Evolutionary conservation across 2,888 invertebrate genomes (phyloP).

Genomic region (Athripsodes cinereus): DNA sequence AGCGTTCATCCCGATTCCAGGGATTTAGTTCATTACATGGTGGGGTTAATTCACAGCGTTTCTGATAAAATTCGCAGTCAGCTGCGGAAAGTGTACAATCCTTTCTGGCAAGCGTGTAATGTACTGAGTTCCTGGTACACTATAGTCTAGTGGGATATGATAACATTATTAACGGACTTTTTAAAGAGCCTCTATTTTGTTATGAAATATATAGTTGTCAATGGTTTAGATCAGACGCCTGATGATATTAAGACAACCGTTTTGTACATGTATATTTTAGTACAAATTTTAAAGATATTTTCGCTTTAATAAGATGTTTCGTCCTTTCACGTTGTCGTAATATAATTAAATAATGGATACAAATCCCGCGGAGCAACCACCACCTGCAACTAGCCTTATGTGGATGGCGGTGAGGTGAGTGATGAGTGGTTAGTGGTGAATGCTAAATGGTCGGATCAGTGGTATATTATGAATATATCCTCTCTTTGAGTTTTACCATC

Average conservation of each 20-base stretch:
- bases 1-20: too few species aligned
- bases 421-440: too few species aligned
- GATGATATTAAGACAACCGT: slow-evolving; percentile 21
- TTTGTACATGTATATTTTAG: slow-evolving; percentile 28
- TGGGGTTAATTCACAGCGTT: too few species aligned
- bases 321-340: slow-evolving; percentile 27
- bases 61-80: too few species aligned
- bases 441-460: too few species aligned
- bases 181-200: slow-evolving; percentile 45
- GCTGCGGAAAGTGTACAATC: too few species aligned
- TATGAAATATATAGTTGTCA: slow-evolving; percentile 36
- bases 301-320: slow-evolving; percentile 28
- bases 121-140: too few species aligned
- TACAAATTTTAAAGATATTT: slow-evolving; percentile 27
- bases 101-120: too few species aligned
- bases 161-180: slow-evolving; percentile 23
- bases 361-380: slow-evolving; percentile 8
- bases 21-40: too few species aligned
- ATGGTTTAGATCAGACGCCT: slow-evolving; percentile 24
- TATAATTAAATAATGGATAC: slow-evolving; percentile 12
- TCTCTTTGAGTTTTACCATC: not conserved
- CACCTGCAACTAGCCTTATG: not conserved
- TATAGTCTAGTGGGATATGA: too few species aligned
- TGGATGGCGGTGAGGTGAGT: too few species aligned
- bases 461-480: slow-evolving; percentile 8